phyloP scores from a whole-genome alignment of 2,888 invertebrate species.

The Macrophya alboannulata region DNA sequence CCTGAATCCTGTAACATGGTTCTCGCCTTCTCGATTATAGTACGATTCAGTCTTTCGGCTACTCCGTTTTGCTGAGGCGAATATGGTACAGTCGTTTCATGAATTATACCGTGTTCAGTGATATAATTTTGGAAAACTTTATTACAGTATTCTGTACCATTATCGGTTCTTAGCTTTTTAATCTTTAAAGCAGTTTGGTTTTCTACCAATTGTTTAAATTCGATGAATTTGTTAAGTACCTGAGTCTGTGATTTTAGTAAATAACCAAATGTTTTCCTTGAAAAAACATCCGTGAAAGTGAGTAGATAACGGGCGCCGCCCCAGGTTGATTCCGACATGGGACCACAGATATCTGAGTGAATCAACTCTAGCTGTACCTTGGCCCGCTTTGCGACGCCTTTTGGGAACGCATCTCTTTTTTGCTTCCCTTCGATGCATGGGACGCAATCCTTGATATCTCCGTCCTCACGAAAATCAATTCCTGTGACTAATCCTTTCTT shows the following conservation, averaged over 20 bases:
- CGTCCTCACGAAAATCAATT: slow-evolving; percentile 25
- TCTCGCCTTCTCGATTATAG: slow-evolving; percentile 57
- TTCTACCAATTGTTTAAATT: slow-evolving; percentile 66
- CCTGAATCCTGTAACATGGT: slow-evolving; percentile 59
- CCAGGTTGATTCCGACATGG: slow-evolving; percentile 68
- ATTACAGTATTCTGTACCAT: slow-evolving; percentile 64
- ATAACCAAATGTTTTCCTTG: slow-evolving; percentile 65
- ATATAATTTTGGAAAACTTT: slow-evolving; percentile 56
- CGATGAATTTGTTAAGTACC: slow-evolving; percentile 64
- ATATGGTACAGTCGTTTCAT: slow-evolving; percentile 59
- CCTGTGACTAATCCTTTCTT: slow-evolving; percentile 54
- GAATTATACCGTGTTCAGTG: slow-evolving; percentile 59
- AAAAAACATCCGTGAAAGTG: slow-evolving; percentile 74
- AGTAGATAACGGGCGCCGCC: slow-evolving; percentile 64
- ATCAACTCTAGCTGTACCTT: slow-evolving; percentile 69
- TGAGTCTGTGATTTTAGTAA: slow-evolving; percentile 73
- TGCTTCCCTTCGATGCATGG: slow-evolving; percentile 67
- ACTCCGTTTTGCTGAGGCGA: slow-evolving; percentile 60
- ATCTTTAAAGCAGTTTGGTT: slow-evolving; percentile 62
- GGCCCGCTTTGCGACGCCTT: slow-evolving; percentile 59
- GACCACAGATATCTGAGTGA: slow-evolving; percentile 75
- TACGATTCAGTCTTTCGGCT: slow-evolving; percentile 60
- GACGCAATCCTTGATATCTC: slow-evolving; percentile 56
- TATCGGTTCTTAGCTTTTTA: slow-evolving; percentile 63
- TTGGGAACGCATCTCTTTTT: slow-evolving; percentile 63